Base-by-base conservation (phyloP, 2,888 invertebrate species). In the Andrena flavipes region DNA sequence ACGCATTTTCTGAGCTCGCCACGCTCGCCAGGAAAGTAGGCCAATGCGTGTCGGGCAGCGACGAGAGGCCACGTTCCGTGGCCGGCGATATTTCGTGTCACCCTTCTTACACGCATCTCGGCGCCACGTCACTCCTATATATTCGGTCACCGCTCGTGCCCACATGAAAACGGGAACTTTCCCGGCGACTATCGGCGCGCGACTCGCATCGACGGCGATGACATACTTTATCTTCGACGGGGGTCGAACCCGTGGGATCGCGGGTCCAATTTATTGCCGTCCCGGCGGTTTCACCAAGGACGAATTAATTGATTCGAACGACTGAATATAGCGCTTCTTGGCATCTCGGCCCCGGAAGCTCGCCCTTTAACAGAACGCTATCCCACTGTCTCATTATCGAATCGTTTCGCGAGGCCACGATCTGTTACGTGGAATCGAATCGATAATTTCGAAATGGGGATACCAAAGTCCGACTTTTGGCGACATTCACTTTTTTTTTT, bases 121-220 rank as follows among this genome's bases (percentile, higher is more conserved):
- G 83, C 83, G 84, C 84, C 83, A 84, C 84, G 84, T 84, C 84
- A 83, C 72, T 82, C 64, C 64, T 56, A 65, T 69, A 74, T 83
- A 80, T 76, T 85, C 72, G 74, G 68, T 67, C 73, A 48, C 69
- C 72, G 70, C 49, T 60, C 51, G 77, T 81, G 42, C 69, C 64
- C 64, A 71, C 79, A 84, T 62, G 78, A 74, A 69, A 86, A 80
- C 64, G 74, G 64, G 71, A 86, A 86, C 82, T 86, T 86, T 87
- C 80, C 70, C 84, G 76, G 62, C 76, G 69, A 82, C 83, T 65
- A 83, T 76, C 72, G 69, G 20, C 67, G 74, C 65, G 62, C 75
- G 82, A 76, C 80, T 80, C 69, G 82, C 78, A 83, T 82, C 71
- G 74, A 23, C 70, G 74, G 64, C 68, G 82, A 74, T 82, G 82